Conservation (phyloP, 2,797 vertebrate genomes). For the Centroberyx gerrardi region DNA sequence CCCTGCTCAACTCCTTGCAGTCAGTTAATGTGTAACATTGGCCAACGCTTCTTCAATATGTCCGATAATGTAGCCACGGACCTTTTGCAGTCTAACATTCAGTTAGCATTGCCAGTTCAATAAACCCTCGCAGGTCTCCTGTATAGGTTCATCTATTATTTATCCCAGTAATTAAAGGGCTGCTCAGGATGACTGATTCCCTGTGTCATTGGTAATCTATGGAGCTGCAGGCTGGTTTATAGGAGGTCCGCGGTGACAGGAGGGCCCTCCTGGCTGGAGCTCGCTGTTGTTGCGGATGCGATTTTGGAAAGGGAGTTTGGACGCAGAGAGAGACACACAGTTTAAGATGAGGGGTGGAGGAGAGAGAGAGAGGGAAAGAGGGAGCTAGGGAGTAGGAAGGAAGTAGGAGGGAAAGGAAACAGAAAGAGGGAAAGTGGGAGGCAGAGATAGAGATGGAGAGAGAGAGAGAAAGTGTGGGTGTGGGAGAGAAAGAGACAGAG, state of each 20-base stretch:
- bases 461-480: neutral
- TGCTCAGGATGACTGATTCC: constrained; percentile 71
- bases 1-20: constrained; percentile 33
- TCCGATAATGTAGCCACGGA: constrained; percentile 34
- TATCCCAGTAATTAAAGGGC: constrained; percentile 76
- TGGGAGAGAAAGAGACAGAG: neutral
- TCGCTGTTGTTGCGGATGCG: constrained; percentile 34
- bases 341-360: neutral
- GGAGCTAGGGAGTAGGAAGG: neutral
- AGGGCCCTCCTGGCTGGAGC: constrained; percentile 15
- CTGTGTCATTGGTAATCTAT: constrained; percentile 63
- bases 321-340: neutral
- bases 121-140: constrained; percentile 56
- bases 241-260: constrained; percentile 52
- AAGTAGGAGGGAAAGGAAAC: no score
- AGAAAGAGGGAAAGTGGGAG: neutral
- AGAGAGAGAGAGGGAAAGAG: neutral
- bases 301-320: constrained; percentile 17
- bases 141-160: constrained; percentile 73
- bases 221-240: constrained; percentile 43
- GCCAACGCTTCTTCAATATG: constrained; percentile 16
- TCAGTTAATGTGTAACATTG: constrained; percentile 10
- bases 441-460: no score
- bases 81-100: constrained; percentile 40
- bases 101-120: constrained; percentile 48